These are phyloP conservation scores for Oasisia sp. DNA, from an alignment of 2,888 invertebrate species.

Conservation along the genomic window DNA sequence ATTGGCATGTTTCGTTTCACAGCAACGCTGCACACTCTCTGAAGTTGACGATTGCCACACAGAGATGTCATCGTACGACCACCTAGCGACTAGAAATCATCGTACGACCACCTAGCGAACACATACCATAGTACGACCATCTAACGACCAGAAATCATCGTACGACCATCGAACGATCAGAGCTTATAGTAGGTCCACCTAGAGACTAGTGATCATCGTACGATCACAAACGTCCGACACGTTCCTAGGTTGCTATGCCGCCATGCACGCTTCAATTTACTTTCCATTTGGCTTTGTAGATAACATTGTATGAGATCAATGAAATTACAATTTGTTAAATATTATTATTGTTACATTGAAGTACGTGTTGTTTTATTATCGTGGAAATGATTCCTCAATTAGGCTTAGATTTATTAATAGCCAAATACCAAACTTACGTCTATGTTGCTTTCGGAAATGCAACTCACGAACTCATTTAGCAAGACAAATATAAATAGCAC, in stretches of 20 bases:
- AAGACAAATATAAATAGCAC: neutral
- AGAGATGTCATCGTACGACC: neutral
- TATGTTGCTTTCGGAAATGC: neutral
- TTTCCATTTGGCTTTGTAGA: neutral
- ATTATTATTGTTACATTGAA: neutral
- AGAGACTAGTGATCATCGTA: too few species aligned
- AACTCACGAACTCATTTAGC: neutral
- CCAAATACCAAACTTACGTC: neutral
- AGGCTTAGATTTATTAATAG: neutral
- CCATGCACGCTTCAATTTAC: slow-evolving; percentile 1
- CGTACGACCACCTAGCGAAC: neutral
- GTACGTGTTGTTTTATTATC: neutral
- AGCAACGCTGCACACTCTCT: neutral
- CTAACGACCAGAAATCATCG: neutral
- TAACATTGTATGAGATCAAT: neutral
- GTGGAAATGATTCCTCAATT: neutral
- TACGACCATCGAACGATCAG: neutral
- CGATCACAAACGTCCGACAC: neutral
- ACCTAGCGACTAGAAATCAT: neutral
- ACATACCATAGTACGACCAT: too few species aligned
- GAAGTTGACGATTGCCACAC: neutral
- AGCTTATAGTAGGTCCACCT: neutral
- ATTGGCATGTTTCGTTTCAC: neutral
- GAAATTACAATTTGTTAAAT: neutral
- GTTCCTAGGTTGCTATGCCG: neutral